A percentile compares a stretch with the other conserved stretches of the same genome.
These are phyloP conservation scores for Arnoldichthys spilopterus DNA, from an alignment of 2,797 vertebrate genomes.

Conservation along the genomic window DNA sequence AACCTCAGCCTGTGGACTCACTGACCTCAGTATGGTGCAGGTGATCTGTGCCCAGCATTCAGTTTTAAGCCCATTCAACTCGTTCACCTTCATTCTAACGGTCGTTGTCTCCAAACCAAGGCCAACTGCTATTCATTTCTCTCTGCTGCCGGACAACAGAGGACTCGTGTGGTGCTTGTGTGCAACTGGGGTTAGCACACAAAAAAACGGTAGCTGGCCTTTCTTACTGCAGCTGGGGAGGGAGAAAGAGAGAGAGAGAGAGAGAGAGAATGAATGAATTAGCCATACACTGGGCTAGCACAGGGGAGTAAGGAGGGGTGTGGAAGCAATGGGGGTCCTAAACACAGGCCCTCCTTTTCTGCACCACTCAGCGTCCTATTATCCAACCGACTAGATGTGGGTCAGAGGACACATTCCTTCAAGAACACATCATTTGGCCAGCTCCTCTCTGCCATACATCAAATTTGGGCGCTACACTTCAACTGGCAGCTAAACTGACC, in stretches of 20 bases:
- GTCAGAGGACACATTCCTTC: constrained; percentile 49
- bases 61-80: constrained; percentile 35
- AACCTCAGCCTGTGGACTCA: not conserved
- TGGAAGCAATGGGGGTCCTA: constrained; percentile 20
- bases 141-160: constrained; percentile 34
- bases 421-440: constrained; percentile 39
- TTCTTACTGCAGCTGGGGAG: constrained; percentile 36
- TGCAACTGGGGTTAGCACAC: constrained; percentile 40
- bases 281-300: not conserved
- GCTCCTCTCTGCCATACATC: constrained; percentile 2
- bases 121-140: constrained; percentile 25
- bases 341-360: constrained; percentile 41
- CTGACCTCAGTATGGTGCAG: constrained; percentile 25
- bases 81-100: constrained; percentile 25
- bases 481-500: not conserved
- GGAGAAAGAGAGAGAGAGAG: not conserved
- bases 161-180: constrained; percentile 34
- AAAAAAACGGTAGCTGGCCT: constrained; percentile 45
- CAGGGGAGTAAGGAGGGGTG: constrained; percentile 4
- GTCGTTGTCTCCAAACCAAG: not conserved
- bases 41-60: constrained; percentile 13
- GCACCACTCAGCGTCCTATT: constrained; percentile 37
- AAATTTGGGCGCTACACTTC: not conserved
- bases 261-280: constrained; percentile 2
- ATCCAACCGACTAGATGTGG: constrained; percentile 35